phyloP scores from a whole-genome alignment of 2,113 vertebrate genomes.

The Cryptotis parvus region DNA sequence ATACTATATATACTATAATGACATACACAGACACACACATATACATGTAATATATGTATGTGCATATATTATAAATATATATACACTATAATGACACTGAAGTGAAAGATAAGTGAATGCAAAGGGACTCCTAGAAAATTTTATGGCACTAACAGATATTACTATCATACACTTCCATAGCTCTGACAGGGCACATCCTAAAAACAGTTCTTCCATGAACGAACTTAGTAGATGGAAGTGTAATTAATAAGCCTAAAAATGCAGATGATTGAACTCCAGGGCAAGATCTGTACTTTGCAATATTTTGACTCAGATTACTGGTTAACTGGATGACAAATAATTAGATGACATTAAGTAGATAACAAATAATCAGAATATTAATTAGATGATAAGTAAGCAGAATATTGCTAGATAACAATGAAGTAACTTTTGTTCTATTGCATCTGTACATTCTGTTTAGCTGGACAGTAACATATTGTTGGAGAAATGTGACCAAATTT shows the following conservation, averaged over 20 bases:
- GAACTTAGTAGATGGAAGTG: conserved; percentile 54
- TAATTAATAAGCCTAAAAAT: conserved; percentile 65
- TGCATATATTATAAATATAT: too few species aligned
- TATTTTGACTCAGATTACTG: conserved; percentile 64
- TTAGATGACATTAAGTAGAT: background rate
- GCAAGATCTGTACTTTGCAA: conserved; percentile 56
- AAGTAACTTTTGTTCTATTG: background rate
- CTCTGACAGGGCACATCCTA: background rate
- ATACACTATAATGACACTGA: background rate
- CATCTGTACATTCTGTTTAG: conserved; percentile 18
- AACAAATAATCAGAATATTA: conserved; percentile 52
- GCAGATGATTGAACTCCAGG: conserved; percentile 32
- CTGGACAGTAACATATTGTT: background rate
- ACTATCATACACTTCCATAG: background rate
- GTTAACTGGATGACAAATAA: conserved; percentile 56
- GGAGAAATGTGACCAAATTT: background rate
- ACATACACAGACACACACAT: too few species aligned
- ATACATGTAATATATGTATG: too few species aligned
- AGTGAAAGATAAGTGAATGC: background rate
- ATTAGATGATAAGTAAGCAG: conserved; percentile 50
- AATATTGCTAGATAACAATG: conserved; percentile 45
- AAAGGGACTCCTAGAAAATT: conserved; percentile 26
- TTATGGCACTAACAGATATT: conserved; percentile 39
- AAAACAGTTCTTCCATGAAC: conserved; percentile 42
- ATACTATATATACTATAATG: background rate